phyloP scores from a whole-genome alignment of 1,140 invertebrate genomes.

The Hyposmocoma kahamanoa region DNA sequence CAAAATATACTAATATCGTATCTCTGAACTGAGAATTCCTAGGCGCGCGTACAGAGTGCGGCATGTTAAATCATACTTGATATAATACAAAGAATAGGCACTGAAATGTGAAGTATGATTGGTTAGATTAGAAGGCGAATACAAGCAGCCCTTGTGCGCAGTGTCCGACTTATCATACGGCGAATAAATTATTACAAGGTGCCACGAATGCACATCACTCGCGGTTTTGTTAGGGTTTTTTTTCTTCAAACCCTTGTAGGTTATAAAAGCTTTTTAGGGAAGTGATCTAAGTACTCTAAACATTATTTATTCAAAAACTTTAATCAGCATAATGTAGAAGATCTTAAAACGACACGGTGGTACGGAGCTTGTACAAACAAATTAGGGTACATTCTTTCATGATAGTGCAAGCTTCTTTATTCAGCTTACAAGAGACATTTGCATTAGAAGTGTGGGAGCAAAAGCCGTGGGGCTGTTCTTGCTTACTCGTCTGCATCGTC shows the following conservation, averaged over 20 bases:
- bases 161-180: conserved; percentile 20
- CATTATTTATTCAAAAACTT: too few relatives aligned
- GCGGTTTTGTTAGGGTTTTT: too few relatives aligned
- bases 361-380: too few relatives aligned
- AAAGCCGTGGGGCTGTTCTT: conserved; percentile 16
- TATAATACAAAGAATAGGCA: conserved; percentile 58
- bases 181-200: conserved; percentile 44
- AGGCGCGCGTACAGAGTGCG: conserved; percentile 16
- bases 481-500: conserved; percentile 59
- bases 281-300: too few relatives aligned
- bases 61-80: conserved; percentile 29
- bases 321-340: too few relatives aligned
- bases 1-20: conserved; percentile 56
- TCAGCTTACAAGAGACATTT: conserved; percentile 32
- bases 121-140: conserved; percentile 21
- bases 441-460: neutral
- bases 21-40: conserved; percentile 45
- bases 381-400: too few relatives aligned
- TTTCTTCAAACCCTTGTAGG: too few relatives aligned
- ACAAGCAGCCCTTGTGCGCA: conserved; percentile 11
- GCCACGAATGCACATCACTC: conserved; percentile 33
- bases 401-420: too few relatives aligned
- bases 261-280: too few relatives aligned
- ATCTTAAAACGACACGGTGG: too few relatives aligned
- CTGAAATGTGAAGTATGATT: conserved; percentile 40